Evolutionary conservation across 2,113 vertebrate species (phyloP).

Genomic region (Phaethon lepturus): DNA sequence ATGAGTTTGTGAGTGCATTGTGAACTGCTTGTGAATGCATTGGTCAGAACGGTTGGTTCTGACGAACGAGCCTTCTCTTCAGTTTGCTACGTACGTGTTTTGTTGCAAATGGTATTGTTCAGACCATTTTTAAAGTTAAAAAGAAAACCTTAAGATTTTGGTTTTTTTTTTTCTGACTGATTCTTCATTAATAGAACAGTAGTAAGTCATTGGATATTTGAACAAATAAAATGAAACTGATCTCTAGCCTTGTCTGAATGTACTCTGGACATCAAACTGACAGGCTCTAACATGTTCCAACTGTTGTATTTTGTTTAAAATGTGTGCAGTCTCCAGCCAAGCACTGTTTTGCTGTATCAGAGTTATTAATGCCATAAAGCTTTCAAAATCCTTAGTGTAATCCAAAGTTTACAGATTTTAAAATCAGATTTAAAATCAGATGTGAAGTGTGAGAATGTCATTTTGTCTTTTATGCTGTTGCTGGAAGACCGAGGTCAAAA

Average conservation of each 20-base stretch:
- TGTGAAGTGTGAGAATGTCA: background rate
- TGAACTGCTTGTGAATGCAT: background rate
- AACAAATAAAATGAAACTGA: background rate
- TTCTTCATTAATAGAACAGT: background rate
- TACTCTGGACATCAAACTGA: background rate
- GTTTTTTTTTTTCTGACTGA: background rate
- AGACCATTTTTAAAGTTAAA: background rate
- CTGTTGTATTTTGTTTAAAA: constrained; percentile 24
- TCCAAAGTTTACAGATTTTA: background rate
- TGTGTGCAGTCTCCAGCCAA: background rate
- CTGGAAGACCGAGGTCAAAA: background rate
- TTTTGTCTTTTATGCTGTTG: background rate
- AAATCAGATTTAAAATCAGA: background rate
- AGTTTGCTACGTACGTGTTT: fast-evolving
- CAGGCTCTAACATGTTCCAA: background rate
- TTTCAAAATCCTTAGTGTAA: constrained; percentile 51
- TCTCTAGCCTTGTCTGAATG: background rate
- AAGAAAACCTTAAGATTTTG: background rate
- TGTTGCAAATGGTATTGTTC: background rate
- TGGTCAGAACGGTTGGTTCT: background rate
- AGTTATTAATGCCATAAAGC: constrained; percentile 57
- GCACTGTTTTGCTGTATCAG: constrained; percentile 33
- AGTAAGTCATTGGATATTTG: background rate
- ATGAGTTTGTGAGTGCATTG: background rate
- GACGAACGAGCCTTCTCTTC: background rate